Evolutionary conservation across 2,888 invertebrate species (phyloP), one percentile per base, ranked within the genome.

Genomic region (Sthenelais limicola): DNA sequence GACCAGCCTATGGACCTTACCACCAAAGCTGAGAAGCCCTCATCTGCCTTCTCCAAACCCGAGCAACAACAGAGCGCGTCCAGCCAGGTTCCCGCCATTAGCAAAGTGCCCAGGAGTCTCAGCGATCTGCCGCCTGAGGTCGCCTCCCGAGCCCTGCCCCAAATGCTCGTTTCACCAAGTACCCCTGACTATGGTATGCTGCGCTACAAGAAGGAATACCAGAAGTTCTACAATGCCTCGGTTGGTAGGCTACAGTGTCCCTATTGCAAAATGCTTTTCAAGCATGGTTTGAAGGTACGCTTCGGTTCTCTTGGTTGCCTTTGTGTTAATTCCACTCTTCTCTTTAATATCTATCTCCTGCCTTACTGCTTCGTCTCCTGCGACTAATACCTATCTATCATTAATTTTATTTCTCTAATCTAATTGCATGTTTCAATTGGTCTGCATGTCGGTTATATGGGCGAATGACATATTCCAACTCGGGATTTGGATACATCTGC

Each of bases 1-100:
- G 79, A 81, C 33, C 73, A 76, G 51, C 84, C 85, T 7, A 84
- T 85, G 68, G 85, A 85, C 75, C 75, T 85, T 62, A 79, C 83
- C 1, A 75, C 80, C 7, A 66, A 58, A 24, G 24, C 35, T 1
- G 15, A 9, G 32, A 30, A 52, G 26, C 12, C 24, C 52, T 18
- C 52, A 52, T 26, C 26, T 18, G 30, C 52, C n/a, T n/a, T n/a
- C n/a, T n/a, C n/a, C n/a, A n/a, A n/a, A n/a, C n/a, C n/a, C n/a
- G n/a, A n/a, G n/a, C n/a, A n/a, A n/a, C n/a, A n/a, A n/a, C n/a
- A n/a, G n/a, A n/a, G 38, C 21, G 62, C 35, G 24, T 30, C 30
- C 9, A 26, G 21, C 38, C 7, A 35, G 7, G 38, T 38, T n/a
- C 24, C 66, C 5, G 30, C 48, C 30, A 67, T 58, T 47, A 38